A percentile compares a stretch with the other conserved stretches of the same genome.
Evolutionary conservation across 2,113 vertebrate genomes (phyloP).

Genomic region (Plotosus lineatus): DNA sequence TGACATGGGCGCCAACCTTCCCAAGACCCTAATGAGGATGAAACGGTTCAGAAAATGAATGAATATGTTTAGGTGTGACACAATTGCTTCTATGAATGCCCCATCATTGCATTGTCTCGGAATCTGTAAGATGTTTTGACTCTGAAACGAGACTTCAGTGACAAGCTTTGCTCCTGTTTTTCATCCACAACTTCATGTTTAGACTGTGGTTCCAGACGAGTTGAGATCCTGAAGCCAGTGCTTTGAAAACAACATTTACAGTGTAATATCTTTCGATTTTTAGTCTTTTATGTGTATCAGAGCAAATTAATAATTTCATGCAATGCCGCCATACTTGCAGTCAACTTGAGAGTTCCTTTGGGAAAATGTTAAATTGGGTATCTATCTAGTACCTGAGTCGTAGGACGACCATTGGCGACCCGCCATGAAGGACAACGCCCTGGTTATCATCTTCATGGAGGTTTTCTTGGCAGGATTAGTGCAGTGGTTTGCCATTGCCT

Average conservation of each 20-base stretch:
- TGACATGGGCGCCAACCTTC: no score
- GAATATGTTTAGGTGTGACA: not conserved
- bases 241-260: slow-evolving; percentile 12
- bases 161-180: slow-evolving; percentile 36
- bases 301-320: not conserved
- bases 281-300: not conserved
- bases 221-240: slow-evolving; percentile 33
- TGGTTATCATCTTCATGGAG: no score
- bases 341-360: not conserved
- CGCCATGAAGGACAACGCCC: no score
- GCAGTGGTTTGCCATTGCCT: no score
- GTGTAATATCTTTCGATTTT: not conserved
- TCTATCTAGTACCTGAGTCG: not conserved
- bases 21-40: no score
- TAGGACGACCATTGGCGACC: no score
- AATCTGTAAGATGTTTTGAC: slow-evolving; percentile 25
- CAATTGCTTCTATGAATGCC: not conserved
- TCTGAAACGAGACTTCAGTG: slow-evolving; percentile 28
- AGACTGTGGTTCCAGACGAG: slow-evolving; percentile 40
- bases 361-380: no score
- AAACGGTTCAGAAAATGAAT: no score
- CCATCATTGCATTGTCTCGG: not conserved
- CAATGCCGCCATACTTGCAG: not conserved
- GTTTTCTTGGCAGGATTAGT: no score
- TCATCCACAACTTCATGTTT: slow-evolving; percentile 51